Evolutionary conservation across 2,888 invertebrate species (phyloP), one percentile per base, ranked within the genome.

Genomic region (Spodoptera littoralis): DNA sequence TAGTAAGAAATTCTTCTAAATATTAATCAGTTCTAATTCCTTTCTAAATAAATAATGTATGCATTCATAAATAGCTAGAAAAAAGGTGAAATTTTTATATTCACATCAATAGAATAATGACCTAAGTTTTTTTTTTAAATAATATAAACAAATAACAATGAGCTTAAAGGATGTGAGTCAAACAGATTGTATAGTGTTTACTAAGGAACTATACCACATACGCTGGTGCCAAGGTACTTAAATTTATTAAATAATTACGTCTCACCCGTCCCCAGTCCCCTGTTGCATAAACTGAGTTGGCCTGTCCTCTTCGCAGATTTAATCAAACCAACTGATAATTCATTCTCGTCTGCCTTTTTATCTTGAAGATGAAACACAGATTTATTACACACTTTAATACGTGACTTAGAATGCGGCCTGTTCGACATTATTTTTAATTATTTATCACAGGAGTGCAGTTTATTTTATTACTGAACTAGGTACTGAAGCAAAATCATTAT

Each of bases 271-370:
- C 96, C 95, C 76, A 98, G 91, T 79, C 96, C 97, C 85, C 96
- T 96, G 73, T 97, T 96, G 61, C 97, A 96, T 77, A 98, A 95
- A 94, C 97, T 97, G 47, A 98, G 92, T 77, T 96, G 96, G 22
- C 98, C 98, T 71, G 97, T 96, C 84, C 96, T 96, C 82, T 98
- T 96, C 4, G 98, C 98, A 73, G 96, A 96, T 90, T 98, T 97
- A 61, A 98, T 95, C 80, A 98, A 90, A 54, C 96, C 96, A 60
- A 95, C 95, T 41, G 97, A 96, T 69, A 98, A 88, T 85, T 96
- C 96, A 62, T 93, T 95, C 69, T 97, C 96, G 82, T 97, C 97
- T 73, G 97, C 96, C 68, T 95, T 95, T 91, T 96, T 96, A 73
- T 96, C 96, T 93, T 97, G 97, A 84, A 96, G 95, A 85, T 97